Evolutionary conservation across 2,888 invertebrate species (phyloP), one percentile per base, ranked within the genome.

Genomic region (Pedicia rivosa): DNA sequence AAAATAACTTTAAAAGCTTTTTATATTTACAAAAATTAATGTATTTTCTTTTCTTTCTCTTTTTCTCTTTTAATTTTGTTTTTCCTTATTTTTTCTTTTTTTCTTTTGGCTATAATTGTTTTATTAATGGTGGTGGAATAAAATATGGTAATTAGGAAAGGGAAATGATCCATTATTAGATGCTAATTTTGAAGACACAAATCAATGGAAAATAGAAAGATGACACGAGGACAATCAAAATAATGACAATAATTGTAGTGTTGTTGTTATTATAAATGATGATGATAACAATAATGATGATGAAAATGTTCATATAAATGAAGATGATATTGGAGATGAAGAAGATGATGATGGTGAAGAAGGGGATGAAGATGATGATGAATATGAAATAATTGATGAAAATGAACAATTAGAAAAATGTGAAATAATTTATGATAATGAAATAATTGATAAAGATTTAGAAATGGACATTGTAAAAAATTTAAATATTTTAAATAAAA

Each of bases 131-230:
- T 20, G 20, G 8, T 20, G 20, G n/a, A 43, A 34, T 43, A 19
- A 48, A 50, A 30, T 17, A 41, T 41, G 3, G 40, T 39, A 3
- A 47, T 48, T 14, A 32, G 32, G 32, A 20, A 32, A 32, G 20
- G 32, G 32, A 32, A 32, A 20, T 13, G 20, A 22, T 32, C 32
- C 32, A 17, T 13, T 40, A 57, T 55, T 19, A 57, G 43, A 58
- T 58, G 40, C 57, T 57, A 38, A 57, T 56, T 42, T 55, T 56
- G 46, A 57, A 57, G 57, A 57, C 56, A 46, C 57, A 58, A 44
- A 44, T 39, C 43, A 45, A 32, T 48, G 48, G 48, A 44, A 46
- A 37, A 31, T 36, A 24, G 47, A 47, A 33, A 48, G 48, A 47
- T 48, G 48, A 48, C 48, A 47, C 38, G 44, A 45, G 38, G 44